Evolutionary conservation across 1,140 invertebrate genomes (phyloP), one percentile per base, ranked within the genome.

Genomic region (Harpegnathos saltator): DNA sequence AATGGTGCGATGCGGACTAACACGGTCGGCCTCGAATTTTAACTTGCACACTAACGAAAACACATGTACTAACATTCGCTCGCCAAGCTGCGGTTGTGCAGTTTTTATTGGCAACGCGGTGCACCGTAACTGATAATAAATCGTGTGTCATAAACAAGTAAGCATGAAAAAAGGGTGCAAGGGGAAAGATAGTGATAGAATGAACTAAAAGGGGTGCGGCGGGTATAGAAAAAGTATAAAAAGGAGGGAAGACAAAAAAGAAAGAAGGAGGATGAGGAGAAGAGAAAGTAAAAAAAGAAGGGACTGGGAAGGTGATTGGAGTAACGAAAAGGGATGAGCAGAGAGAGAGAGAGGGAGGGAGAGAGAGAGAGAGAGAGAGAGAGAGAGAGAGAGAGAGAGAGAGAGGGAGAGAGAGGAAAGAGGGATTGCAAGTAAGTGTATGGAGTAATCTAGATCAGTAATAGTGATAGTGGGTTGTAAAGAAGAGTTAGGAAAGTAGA

Each of bases 1-100:
- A 93, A 91, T 92, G 92, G 92, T 89, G 90, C 89, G 87, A 93
- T 92, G 85, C 91, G 92, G 91, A 92, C 88, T 78, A 88, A 75
- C 52, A 68, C 38, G 62, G 26, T 68, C 71, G 33, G 24, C 22
- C 38, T 44, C 38, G 38, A 44, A 44, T 44, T 52, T 22, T 66
- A 74, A 84, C 58, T 26, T 9, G 15, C 24, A 59, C 29, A 62
- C 58, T 61, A 82, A 82, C 48, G 22, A 48, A 48, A 15, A 59
- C 52, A 29, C 54, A n/a, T 33, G 9, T 65, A 81, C 77, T 86
- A 86, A 86, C 52, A 22, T 17, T n/a, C 54, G 66, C 44, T 38
- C 26, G 24, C 26, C 3, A 44, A 44, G 61, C 61, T 33, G 24
- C 61, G 24, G 56, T 61, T 58, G 22, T 81, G 66, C 63, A 48